phyloP scores from a whole-genome alignment of 2,113 vertebrate species.

The Andinoacara biseriatus region DNA sequence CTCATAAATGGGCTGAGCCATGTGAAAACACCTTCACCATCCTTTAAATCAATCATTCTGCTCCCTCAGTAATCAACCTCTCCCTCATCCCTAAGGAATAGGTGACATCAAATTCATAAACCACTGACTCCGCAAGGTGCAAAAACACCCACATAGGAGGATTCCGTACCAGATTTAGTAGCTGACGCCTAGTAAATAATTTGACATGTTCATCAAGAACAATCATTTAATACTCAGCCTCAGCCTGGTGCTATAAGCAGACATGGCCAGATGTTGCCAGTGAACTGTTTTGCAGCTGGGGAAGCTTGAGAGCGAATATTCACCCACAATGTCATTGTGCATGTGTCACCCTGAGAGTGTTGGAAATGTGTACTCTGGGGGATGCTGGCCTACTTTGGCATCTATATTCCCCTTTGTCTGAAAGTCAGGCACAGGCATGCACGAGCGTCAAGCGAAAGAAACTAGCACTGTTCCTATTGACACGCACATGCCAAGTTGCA shows the following conservation, averaged over 20 bases:
- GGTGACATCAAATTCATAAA: constrained; percentile 21
- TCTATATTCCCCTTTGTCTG: constrained; percentile 50
- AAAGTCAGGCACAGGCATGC: constrained; percentile 28
- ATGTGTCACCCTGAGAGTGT: constrained; percentile 50
- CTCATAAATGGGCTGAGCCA: constrained; percentile 26
- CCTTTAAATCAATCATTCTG: constrained; percentile 35
- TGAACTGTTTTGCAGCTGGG: constrained; percentile 47
- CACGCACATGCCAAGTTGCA: constrained; percentile 18
- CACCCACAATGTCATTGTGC: constrained; percentile 52
- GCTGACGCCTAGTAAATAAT: constrained; percentile 47
- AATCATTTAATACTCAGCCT: constrained; percentile 30
- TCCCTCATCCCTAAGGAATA: background rate
- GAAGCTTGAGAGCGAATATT: constrained; percentile 50
- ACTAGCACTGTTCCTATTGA: background rate
- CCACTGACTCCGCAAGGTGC: background rate
- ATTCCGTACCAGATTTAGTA: constrained; percentile 16
- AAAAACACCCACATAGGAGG: background rate
- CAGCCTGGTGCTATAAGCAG: constrained; percentile 24
- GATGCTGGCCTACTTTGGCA: constrained; percentile 72
- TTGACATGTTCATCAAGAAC: constrained; percentile 43
- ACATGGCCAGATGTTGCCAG: constrained; percentile 60
- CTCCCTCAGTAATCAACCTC: constrained; percentile 25
- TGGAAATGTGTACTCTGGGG: constrained; percentile 54
- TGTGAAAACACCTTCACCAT: constrained; percentile 7
- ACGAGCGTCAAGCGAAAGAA: constrained; percentile 11